Evolutionary conservation across 2,888 invertebrate genomes (phyloP).

Genomic region (Drosophila lutescens): DNA sequence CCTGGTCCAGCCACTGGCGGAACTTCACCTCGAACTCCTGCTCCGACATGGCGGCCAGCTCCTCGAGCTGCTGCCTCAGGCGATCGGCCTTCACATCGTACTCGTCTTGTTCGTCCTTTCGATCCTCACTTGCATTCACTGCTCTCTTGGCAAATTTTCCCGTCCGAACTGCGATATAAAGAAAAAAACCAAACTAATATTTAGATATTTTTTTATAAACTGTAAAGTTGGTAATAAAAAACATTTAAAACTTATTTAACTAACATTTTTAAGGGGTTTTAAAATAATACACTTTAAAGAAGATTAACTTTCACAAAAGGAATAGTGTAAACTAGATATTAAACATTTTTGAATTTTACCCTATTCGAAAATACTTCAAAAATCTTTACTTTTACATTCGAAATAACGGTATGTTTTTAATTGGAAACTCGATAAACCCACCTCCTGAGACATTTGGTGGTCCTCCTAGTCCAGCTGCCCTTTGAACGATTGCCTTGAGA

Average conservation of each 20-base stretch:
- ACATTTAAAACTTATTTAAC: no score
- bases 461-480: not conserved
- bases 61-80: slow-evolving; percentile 62
- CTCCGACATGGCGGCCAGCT: slow-evolving; percentile 79
- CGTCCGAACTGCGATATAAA: not conserved
- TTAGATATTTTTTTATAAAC: no score
- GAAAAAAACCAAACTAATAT: no score
- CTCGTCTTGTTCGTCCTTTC: not conserved
- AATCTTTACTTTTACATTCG: no score
- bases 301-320: no score
- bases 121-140: not conserved
- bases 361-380: no score
- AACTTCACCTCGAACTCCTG: slow-evolving; percentile 82
- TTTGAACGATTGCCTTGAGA: not conserved
- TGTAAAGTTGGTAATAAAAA: no score
- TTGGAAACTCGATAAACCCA: not conserved
- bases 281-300: no score
- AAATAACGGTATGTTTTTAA: no score
- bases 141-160: not conserved
- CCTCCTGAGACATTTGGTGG: not conserved
- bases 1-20: slow-evolving; percentile 82
- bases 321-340: no score
- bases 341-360: no score
- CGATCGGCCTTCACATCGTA: slow-evolving; percentile 1
- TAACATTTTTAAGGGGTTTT: no score